These are phyloP conservation scores for Agrochola lota DNA, from an alignment of 2,888 invertebrate species.

Conservation along the genomic window DNA sequence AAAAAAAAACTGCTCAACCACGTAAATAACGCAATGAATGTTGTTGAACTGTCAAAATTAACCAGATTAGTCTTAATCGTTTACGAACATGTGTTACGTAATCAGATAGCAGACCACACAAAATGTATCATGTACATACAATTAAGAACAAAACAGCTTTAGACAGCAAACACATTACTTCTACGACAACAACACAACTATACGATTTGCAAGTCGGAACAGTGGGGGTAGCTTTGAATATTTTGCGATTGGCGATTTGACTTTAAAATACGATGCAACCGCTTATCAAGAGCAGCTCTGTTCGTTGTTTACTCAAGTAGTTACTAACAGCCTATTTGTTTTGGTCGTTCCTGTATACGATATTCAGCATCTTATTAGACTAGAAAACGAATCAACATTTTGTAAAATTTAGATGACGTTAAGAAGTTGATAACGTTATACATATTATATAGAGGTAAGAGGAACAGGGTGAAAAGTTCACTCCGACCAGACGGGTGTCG, in stretches of 20 bases:
- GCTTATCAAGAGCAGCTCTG: slow-evolving; percentile 75
- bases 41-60: too few relatives aligned
- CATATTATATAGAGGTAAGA: too few relatives aligned
- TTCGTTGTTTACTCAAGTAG: slow-evolving; percentile 65
- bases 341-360: slow-evolving; percentile 22
- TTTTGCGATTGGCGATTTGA: slow-evolving; percentile 86
- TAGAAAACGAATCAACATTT: not conserved
- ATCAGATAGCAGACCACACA: too few relatives aligned
- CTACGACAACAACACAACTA: slow-evolving; percentile 64
- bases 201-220: slow-evolving; percentile 85
- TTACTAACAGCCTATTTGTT: slow-evolving; percentile 71
- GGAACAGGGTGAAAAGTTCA: too few relatives aligned
- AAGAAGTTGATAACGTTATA: not conserved
- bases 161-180: slow-evolving; percentile 22
- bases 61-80: too few relatives aligned
- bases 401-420: not conserved
- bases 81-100: too few relatives aligned
- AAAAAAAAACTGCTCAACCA: too few relatives aligned
- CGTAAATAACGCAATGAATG: too few relatives aligned
- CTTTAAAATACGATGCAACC: slow-evolving; percentile 86
- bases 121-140: too few relatives aligned
- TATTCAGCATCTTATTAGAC: slow-evolving; percentile 31
- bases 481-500: too few relatives aligned
- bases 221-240: slow-evolving; percentile 83
- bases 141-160: not conserved